Base-by-base conservation (phyloP, 64 coral and sea anemone genomes). In the Stylophora pistillata region DNA sequence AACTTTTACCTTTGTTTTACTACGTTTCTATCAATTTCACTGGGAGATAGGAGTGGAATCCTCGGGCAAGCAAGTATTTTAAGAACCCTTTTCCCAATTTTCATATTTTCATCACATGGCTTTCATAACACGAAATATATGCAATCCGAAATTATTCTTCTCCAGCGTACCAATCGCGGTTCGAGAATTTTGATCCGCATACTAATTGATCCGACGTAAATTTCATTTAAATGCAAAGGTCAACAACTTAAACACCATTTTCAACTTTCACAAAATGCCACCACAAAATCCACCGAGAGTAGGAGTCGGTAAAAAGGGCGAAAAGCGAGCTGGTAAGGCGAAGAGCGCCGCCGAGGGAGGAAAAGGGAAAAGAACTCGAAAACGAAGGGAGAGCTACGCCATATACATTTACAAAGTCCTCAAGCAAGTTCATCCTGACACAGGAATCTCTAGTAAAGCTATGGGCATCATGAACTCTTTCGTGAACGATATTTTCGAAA, bases 401-500 rank as follows among this genome's bases (percentile, higher is more conserved):
- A 87, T 87, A 15, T 87, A 87, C 85, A 87, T 87, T 16, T 87
- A 87, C 27, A 87, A 87, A 76, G 85, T 87, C 11, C 29, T 87
- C 18, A 87, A 87, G 53, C 85, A 87, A 87, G 85, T 87, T 62
- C 85, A 87, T 53, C 85, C 85, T 5, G 85, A 87, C 53, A 87
- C 85, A 16, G 89, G 89, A 15, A 91, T 91, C 37, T 91, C 89
- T 0, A 74, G 64, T 57, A 87, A 87, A 55, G 91, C 91, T 30
- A 93, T 93, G 91, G 68, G 72, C 12, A 88, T 93, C 30, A 93
- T 93, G 85, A 93, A 93, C 76, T 82, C 76, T 15, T 93, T 93
- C 30, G 91, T 93, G 13, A 88, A 93, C 76, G 91, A 93, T 66
- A 93, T 93, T 55, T 93, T 93, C 65, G 91, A 93, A 56, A 85